Conservation (phyloP, 2,113 vertebrate species). For the Pachyramphus minor region DNA sequence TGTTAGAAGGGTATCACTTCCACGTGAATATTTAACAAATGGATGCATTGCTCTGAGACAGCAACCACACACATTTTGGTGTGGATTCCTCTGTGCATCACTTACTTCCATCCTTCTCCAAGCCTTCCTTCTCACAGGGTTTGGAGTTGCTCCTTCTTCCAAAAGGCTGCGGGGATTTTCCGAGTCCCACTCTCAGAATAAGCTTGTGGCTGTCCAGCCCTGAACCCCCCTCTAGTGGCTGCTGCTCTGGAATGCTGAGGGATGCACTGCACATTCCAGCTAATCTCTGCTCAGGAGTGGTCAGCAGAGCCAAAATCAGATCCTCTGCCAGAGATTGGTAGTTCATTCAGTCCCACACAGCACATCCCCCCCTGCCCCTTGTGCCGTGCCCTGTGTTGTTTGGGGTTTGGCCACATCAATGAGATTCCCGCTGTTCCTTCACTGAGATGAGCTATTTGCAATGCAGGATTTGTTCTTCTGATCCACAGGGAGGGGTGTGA, state of each 20-base stretch:
- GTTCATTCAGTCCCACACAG: not conserved
- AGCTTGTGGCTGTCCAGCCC: not conserved
- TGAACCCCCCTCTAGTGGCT: slow-evolving; percentile 25
- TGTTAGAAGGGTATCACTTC: not conserved
- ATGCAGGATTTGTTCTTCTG: not conserved
- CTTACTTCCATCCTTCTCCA: not conserved
- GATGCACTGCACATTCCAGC: accelerated
- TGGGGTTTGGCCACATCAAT: accelerated
- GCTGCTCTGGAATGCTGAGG: not conserved
- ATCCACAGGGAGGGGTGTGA: not conserved
- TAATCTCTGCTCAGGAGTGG: not conserved
- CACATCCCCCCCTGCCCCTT: accelerated
- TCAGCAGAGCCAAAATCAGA: not conserved
- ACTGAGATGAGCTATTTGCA: not conserved
- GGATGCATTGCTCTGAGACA: not conserved
- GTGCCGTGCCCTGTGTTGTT: not conserved
- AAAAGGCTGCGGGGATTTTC: not conserved
- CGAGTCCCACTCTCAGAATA: accelerated
- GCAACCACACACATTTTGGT: accelerated
- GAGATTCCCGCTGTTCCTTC: accelerated
- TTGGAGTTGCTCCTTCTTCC: not conserved
- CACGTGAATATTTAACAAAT: not conserved
- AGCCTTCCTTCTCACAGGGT: not conserved
- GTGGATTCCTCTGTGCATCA: not conserved
- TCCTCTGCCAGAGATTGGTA: accelerated